These are phyloP conservation scores for Plutella xylostella DNA, from an alignment of 2,888 invertebrate species.

Conservation along the genomic window DNA sequence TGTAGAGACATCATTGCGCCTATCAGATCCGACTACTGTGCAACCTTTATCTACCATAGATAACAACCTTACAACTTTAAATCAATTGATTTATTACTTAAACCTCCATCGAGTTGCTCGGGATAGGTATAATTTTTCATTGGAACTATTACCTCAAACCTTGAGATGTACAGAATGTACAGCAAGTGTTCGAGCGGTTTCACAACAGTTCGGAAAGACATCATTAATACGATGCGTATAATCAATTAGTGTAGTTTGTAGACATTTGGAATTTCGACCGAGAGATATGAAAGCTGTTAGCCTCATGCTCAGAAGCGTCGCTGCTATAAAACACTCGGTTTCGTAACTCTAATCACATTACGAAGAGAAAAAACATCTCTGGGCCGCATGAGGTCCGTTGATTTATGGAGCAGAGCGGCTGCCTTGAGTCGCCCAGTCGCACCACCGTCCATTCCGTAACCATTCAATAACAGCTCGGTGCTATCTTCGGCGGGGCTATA, in stretches of 20 bases:
- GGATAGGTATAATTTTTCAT: background rate
- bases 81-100: background rate
- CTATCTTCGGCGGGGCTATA: too few relatives aligned
- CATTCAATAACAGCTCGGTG: too few relatives aligned
- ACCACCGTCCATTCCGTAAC: too few relatives aligned
- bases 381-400: conserved; percentile 47
- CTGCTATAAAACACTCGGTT: conserved; percentile 21
- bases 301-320: conserved; percentile 20
- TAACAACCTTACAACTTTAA: background rate
- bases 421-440: conserved; percentile 13
- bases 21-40: background rate
- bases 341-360: conserved; percentile 46
- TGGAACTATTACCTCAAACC: background rate
- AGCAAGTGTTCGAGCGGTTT: too few relatives aligned
- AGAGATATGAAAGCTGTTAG: conserved; percentile 26
- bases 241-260: conserved; percentile 31
- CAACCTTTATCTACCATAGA: too few relatives aligned
- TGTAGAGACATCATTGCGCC: background rate
- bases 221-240: conserved; percentile 15
- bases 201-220: background rate
- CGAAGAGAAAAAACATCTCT: conserved; percentile 33
- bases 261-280: conserved; percentile 14
- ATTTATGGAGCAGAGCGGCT: conserved; percentile 20
- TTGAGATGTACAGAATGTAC: background rate
- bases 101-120: background rate